Evolutionary conservation across 1,140 invertebrate genomes (phyloP), one percentile per base, ranked within the genome.

Genomic region (Ptiloglossa arizonensis): DNA sequence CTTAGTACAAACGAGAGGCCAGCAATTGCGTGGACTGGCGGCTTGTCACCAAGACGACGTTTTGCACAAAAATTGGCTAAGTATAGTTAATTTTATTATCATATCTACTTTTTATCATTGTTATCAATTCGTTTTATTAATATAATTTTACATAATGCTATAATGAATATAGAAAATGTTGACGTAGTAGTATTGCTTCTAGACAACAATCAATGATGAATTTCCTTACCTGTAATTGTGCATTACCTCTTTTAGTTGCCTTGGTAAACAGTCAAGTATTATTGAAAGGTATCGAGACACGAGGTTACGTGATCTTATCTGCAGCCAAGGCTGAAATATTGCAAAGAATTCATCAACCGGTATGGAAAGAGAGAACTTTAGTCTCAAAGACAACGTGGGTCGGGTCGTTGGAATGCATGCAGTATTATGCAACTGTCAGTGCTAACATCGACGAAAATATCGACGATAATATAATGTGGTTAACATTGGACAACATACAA

Each of bases 371-470:
- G 86, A 93, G 96, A 78, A 97, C 97, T 22, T 93, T 98, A 0
- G 96, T 98, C 19, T 96, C 97, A 13, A 99, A 99, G 93, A 97
- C 97, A 2, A 98, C 98, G 0, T 99, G 98, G 98, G 95, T 97
- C 62, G 98, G 98, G 11, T 95, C 96, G 69, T 93, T 99, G 1
- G 97, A 99, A 89, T 98, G 98, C 91, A 99, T 99, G 98, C 98
- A 99, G 94, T 99, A 99, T 93, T 99, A 99, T 93, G 98, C 98
- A 2, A 99, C 98, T 38, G 98, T 99, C 35, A 97, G 96, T 90
- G 94, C 94, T 0, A 96, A 96, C 48, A 96, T 96, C 17, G 96
- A 97, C 87, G 94, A 95, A 50, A 96, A 97, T 91, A 95, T 95
- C 17, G 88, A 94, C 93, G 97, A 98, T 82, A 97, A 98, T 89